Evolutionary conservation across 2,888 invertebrate genomes (phyloP).

Genomic region (Halocaridina rubra): DNA sequence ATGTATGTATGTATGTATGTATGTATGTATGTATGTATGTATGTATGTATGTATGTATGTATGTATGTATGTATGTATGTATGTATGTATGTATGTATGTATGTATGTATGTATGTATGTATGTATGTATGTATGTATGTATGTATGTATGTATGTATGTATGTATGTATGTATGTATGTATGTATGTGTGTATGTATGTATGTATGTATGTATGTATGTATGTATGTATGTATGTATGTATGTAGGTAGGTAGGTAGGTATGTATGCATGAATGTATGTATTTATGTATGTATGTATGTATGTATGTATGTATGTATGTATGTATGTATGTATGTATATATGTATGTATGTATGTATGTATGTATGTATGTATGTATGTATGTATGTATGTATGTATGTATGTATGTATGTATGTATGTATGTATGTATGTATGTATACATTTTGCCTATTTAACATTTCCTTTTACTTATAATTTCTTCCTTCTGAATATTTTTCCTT

Average conservation of each 20-base stretch:
- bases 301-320: not conserved
- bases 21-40: too few relatives aligned
- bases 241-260: not conserved
- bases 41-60: not conserved
- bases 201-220: not conserved
- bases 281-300: not conserved
- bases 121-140: constrained; percentile 7
- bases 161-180: constrained; percentile 7
- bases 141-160: not conserved
- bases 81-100: not conserved
- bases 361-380: not conserved
- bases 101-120: constrained; percentile 4
- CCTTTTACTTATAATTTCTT: not conserved
- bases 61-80: not conserved
- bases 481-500: too few relatives aligned
- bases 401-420: not conserved
- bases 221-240: not conserved
- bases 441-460: not conserved
- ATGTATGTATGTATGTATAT: not conserved
- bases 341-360: not conserved
- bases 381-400: not conserved
- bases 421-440: not conserved
- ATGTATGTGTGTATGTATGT: not conserved
- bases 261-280: not conserved
- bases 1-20: not conserved